Percentiles rank a stretch among this genome's conserved stretches.
Conservation (phyloP, 2,113 vertebrate species). For the Grammomys dolichurus region DNA sequence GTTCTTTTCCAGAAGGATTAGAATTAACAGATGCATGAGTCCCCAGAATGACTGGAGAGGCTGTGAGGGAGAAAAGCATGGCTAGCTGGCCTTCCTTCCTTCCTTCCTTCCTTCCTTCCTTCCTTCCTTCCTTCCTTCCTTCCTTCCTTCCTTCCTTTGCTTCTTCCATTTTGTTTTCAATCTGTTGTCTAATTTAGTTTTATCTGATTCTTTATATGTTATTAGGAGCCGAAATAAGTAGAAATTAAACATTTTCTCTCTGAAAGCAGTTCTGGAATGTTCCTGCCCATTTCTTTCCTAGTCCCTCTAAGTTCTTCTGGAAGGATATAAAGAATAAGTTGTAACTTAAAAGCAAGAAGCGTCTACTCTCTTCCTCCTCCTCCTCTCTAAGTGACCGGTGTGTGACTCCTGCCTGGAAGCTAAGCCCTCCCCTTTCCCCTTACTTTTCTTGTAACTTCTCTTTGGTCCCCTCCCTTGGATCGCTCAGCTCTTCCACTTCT, state of each 20-base stretch:
- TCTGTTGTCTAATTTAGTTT: constrained; percentile 17
- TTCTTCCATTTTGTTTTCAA: not conserved
- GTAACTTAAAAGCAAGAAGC: not conserved
- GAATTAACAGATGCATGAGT: constrained; percentile 34
- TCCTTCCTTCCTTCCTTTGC: not conserved
- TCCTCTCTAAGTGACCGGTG: not conserved
- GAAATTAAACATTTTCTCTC: not conserved
- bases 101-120: not conserved
- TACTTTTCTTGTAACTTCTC: not conserved
- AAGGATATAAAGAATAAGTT: not conserved
- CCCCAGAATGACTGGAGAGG: not conserved
- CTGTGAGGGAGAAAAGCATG: not conserved
- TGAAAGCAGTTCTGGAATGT: not conserved
- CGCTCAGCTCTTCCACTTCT: not conserved
- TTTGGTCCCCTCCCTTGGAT: not conserved
- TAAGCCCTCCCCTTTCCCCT: rapidly evolving
- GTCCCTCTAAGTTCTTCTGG: constrained; percentile 19
- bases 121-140: not conserved
- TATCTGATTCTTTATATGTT: not conserved
- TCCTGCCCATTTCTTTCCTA: not conserved
- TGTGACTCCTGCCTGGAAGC: not conserved
- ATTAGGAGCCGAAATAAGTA: not conserved
- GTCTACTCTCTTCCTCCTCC: not conserved
- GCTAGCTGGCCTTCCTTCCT: not conserved
- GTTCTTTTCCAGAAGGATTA: not conserved